Conservation (phyloP, 1,140 invertebrate genomes). For the Geopemphigus sp. region DNA sequence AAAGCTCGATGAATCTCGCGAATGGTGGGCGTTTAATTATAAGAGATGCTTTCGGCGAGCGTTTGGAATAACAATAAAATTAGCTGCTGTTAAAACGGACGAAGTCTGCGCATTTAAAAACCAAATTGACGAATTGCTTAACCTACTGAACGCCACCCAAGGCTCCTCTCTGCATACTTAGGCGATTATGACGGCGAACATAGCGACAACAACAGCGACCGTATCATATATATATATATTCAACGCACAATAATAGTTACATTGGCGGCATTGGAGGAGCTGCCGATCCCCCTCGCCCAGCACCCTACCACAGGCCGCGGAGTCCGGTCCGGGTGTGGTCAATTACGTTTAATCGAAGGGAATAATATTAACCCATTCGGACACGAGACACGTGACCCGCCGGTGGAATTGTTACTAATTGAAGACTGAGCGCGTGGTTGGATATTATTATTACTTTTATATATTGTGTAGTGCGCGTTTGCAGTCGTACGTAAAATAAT, state of each 20-base stretch:
- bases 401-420: constrained; percentile 38
- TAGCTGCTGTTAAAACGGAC: too few relatives aligned
- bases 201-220: neutral
- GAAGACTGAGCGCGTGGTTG: neutral
- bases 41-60: too few relatives aligned
- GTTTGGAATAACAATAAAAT: too few relatives aligned
- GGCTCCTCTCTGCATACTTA: neutral
- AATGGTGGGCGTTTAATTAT: too few relatives aligned
- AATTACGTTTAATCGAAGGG: constrained; percentile 42
- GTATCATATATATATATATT: neutral
- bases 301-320: neutral
- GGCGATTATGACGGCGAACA: neutral
- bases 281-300: neutral
- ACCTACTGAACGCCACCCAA: neutral
- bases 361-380: constrained; percentile 36
- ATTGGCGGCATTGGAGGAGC: constrained; percentile 35
- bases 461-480: neutral
- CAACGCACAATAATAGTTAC: neutral
- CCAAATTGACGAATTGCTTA: neutral
- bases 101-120: constrained; percentile 1
- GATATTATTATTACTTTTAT: constrained; percentile 6
- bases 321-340: constrained; percentile 36
- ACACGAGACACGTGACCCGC: constrained; percentile 15
- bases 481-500: neutral
- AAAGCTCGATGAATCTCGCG: too few relatives aligned